A percentile compares a stretch with the other conserved stretches of the same genome.
phyloP scores from a whole-genome alignment of 53 echinoderm and acorn worm species.

The Antedon mediterranea region DNA sequence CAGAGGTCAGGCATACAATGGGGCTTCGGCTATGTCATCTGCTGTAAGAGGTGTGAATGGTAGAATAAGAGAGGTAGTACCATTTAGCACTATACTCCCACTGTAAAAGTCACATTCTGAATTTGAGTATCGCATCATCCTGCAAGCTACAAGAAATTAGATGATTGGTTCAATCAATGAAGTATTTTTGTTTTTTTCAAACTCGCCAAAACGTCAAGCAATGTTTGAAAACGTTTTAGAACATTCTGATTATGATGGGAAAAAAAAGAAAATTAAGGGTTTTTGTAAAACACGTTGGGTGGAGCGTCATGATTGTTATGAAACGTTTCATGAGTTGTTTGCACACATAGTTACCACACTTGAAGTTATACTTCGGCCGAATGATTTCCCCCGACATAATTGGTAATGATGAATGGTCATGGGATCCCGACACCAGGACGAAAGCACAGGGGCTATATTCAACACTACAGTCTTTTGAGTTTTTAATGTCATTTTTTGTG shows the following conservation, averaged over 20 bases:
- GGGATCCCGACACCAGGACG: constrained; percentile 12
- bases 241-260: not conserved
- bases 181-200: constrained; percentile 7
- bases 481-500: not conserved
- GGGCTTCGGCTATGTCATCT: constrained; percentile 17
- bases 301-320: constrained; percentile 15
- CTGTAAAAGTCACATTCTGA: constrained; percentile 12
- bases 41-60: not conserved
- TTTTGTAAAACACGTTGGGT: constrained; percentile 19
- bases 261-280: constrained; percentile 16
- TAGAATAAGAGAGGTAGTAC: constrained; percentile 10
- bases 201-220: constrained; percentile 12
- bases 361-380: constrained; percentile 10
- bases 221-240: constrained; percentile 7
- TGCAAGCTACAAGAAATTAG: constrained; percentile 15
- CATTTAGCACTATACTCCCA: constrained; percentile 11
- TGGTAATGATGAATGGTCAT: constrained; percentile 3
- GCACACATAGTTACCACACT: constrained; percentile 4
- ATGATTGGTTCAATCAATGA: constrained; percentile 13
- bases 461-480: not conserved
- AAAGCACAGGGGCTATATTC: constrained; percentile 14
- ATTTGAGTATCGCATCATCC: constrained; percentile 13
- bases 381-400: constrained; percentile 6
- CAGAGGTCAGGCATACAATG: constrained; percentile 22
- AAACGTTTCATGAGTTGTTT: constrained; percentile 7